Evolutionary conservation across 2,888 invertebrate genomes (phyloP), one percentile per base, ranked within the genome.

Genomic region (Sturmia bella): DNA sequence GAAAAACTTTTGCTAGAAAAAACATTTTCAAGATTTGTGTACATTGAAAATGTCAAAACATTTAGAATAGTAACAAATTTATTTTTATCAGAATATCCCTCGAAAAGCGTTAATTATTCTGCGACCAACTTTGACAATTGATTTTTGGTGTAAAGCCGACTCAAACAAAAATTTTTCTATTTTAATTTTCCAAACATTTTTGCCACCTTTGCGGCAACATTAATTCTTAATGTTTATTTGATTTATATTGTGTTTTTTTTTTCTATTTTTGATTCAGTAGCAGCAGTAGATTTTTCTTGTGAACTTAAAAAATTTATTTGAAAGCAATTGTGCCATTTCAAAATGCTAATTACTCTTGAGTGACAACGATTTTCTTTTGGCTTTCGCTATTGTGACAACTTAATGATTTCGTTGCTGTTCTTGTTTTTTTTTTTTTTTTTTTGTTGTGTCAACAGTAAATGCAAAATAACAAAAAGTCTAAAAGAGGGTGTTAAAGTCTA

Each of bases 311-410:
- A 32, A 32, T 52, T 41, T 54, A 27, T 63, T 70, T 77, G n/a
- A 11, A 43, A 39, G 11, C 50, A 41, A 32, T 70, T 70, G 45
- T 66, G 37, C 69, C 39, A 17, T 69, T 68, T 63, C 19, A 27
- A 81, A 85, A 82, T 86, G 87, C 86, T 89, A 89, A 89, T 89
- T 89, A 87, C 86, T 74, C 86, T 87, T 89, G 88, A 89, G 87
- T 89, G 88, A 87, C 89, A 89, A 85, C 56, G 50, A 69, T 56
- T 56, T 81, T 66, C 68, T 41, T 54, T 61, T 66, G 39, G 48
- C 48, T 48, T 77, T 77, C 48, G 19, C 48, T 73, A 45, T 70
- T 66, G 70, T 76, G 72, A 76, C 75, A 83, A 78, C 75, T 75
- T 83, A 78, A 70, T 78, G 82, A 68, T 59, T 63, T 69, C 52